Conservation (phyloP, 2,797 vertebrate species). For the Catharus ustulatus region DNA sequence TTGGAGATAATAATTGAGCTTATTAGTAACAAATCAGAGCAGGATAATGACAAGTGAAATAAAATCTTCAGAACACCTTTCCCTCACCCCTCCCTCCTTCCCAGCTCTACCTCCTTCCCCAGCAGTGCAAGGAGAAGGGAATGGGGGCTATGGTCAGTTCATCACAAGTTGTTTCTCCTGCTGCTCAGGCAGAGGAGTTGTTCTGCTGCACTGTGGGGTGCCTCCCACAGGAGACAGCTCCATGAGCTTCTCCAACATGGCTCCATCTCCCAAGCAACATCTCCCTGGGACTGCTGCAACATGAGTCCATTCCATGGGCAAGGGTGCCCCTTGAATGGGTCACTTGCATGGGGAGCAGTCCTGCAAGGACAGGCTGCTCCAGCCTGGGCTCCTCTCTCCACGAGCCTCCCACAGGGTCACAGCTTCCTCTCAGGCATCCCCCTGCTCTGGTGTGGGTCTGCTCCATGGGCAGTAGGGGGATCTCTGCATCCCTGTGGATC, state of each 20-base stretch:
- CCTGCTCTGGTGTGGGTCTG: not conserved
- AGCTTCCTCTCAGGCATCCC: not conserved
- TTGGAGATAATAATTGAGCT: not conserved
- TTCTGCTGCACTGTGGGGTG: not conserved
- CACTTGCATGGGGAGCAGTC: not conserved
- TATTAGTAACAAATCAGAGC: not conserved
- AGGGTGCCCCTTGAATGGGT: not conserved
- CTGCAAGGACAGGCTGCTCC: not conserved
- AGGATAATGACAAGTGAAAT: not conserved
- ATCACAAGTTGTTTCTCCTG: not conserved
- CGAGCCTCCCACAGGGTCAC: rapidly evolving
- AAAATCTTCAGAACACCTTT: not conserved
- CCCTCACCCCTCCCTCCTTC: not conserved
- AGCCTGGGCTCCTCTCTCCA: not conserved
- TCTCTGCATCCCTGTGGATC: not conserved
- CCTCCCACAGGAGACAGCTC: rapidly evolving
- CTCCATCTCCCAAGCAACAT: not conserved
- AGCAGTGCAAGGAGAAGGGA: not conserved
- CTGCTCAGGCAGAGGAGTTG: not conserved
- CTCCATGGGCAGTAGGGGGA: not conserved
- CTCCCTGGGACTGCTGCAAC: too few relatives aligned
- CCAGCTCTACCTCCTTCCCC: not conserved
- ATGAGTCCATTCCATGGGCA: rapidly evolving
- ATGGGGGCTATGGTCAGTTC: too few relatives aligned
- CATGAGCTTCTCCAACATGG: not conserved